Evolutionary conservation across 2,797 vertebrate species (phyloP).

Genomic region (Heterohyrax brucei): DNA sequence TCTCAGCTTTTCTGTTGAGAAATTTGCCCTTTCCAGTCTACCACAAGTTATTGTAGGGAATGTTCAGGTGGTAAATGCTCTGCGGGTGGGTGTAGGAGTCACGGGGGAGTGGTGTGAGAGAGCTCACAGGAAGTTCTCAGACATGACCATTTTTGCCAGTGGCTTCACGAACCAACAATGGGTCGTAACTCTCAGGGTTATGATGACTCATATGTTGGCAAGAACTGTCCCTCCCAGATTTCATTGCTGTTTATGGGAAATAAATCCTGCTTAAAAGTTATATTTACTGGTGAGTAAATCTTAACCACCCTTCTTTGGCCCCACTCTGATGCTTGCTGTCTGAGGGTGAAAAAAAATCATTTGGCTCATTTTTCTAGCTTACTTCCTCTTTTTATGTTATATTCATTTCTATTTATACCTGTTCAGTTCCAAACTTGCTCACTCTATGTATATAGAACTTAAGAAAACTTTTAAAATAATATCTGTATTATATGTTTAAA

Average conservation of each 20-base stretch:
- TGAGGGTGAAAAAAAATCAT: background rate
- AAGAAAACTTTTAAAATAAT: background rate
- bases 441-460: background rate
- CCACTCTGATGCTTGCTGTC: background rate
- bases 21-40: background rate
- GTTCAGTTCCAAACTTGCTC: background rate
- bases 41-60: background rate
- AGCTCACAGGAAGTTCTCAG: conserved; percentile 5
- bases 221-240: conserved; percentile 33
- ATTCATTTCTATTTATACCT: background rate
- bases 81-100: too few species aligned
- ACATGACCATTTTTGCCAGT: conserved; percentile 33
- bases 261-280: background rate
- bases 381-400: conserved; percentile 4
- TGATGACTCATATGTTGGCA: conserved; percentile 14
- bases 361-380: background rate
- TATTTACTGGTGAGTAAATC: background rate
- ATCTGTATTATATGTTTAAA: background rate
- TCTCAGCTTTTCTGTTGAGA: background rate
- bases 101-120: background rate
- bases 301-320: background rate
- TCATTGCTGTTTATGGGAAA: conserved; percentile 49
- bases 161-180: conserved; percentile 3
- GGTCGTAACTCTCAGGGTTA: background rate
- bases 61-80: fast-evolving